These are phyloP conservation scores for Nysson spinosus DNA, from an alignment of 2,888 invertebrate genomes.

Conservation along the genomic window DNA sequence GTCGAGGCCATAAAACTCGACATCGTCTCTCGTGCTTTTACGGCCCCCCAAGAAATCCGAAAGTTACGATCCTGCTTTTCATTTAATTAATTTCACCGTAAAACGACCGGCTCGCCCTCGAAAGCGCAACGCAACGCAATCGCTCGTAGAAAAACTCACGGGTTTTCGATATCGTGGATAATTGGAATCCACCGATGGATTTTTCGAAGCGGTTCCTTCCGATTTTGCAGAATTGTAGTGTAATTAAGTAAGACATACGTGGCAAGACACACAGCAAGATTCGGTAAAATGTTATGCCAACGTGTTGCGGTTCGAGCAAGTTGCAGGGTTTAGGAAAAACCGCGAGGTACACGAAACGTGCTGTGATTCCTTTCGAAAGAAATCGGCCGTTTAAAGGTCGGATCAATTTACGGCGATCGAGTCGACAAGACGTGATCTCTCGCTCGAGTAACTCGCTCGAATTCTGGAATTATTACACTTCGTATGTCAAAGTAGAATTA, in stretches of 20 bases:
- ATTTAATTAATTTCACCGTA: conserved; percentile 66
- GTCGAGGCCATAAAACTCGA: conserved; percentile 48
- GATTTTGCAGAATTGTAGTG: conserved; percentile 34
- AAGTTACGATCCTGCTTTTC: conserved; percentile 69
- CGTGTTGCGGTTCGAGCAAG: conserved; percentile 18
- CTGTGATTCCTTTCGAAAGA: neutral
- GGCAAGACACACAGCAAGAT: conserved; percentile 16
- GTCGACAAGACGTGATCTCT: neutral
- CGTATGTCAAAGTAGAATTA: no score
- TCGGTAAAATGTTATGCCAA: conserved; percentile 4
- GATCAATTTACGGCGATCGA: no score
- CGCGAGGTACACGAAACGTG: conserved; percentile 27
- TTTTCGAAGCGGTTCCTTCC: conserved; percentile 44
- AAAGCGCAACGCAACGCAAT: conserved; percentile 23
- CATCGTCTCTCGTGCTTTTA: conserved; percentile 30
- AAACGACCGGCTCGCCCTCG: conserved; percentile 26
- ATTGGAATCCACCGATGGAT: conserved; percentile 50
- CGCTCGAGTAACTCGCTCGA: neutral
- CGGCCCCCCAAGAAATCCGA: conserved; percentile 55
- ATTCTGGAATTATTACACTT: no score
- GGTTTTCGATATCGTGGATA: conserved; percentile 47
- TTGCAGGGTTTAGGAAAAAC: conserved; percentile 48
- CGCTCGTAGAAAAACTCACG: conserved; percentile 50
- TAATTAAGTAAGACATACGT: conserved; percentile 56
- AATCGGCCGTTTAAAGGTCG: neutral